These are phyloP conservation scores for Drosophila kanekoi DNA, from an alignment of 2,888 invertebrate species.

Conservation along the genomic window DNA sequence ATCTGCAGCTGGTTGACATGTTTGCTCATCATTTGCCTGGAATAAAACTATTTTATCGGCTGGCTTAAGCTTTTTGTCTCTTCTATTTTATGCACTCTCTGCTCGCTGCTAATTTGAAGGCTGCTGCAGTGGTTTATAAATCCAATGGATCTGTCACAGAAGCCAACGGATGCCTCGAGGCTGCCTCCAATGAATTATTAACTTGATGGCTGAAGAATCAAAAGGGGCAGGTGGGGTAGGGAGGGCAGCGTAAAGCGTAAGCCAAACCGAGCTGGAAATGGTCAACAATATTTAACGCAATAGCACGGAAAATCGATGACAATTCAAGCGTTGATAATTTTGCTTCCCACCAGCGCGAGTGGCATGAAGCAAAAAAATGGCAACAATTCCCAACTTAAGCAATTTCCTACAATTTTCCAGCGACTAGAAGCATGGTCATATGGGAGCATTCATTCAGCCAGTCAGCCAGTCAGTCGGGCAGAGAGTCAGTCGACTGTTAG, in stretches of 20 bases:
- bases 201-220: slow-evolving; percentile 40
- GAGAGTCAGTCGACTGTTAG: slow-evolving; percentile 4
- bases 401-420: slow-evolving; percentile 79
- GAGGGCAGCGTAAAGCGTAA: background rate
- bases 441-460: slow-evolving; percentile 53
- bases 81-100: slow-evolving; percentile 32
- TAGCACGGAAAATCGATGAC: slow-evolving; percentile 80
- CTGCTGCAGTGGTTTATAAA: slow-evolving; percentile 63
- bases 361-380: slow-evolving; percentile 67
- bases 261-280: slow-evolving; percentile 45
- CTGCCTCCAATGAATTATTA: slow-evolving; percentile 71
- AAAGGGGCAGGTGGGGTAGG: background rate
- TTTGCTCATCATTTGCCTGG: slow-evolving; percentile 50
- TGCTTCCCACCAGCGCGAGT: slow-evolving; percentile 51
- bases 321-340: slow-evolving; percentile 80
- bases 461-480: slow-evolving; percentile 12
- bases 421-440: slow-evolving; percentile 58
- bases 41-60: slow-evolving; percentile 34
- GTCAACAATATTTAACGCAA: slow-evolving; percentile 76
- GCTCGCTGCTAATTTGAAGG: slow-evolving; percentile 63
- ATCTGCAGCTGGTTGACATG: slow-evolving; percentile 50
- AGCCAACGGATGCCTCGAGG: slow-evolving; percentile 42
- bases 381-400: slow-evolving; percentile 78
- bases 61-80: slow-evolving; percentile 31
- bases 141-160: slow-evolving; percentile 65